These are phyloP conservation scores for Noctua janthe DNA, from an alignment of 2,888 invertebrate genomes.

Conservation along the genomic window DNA sequence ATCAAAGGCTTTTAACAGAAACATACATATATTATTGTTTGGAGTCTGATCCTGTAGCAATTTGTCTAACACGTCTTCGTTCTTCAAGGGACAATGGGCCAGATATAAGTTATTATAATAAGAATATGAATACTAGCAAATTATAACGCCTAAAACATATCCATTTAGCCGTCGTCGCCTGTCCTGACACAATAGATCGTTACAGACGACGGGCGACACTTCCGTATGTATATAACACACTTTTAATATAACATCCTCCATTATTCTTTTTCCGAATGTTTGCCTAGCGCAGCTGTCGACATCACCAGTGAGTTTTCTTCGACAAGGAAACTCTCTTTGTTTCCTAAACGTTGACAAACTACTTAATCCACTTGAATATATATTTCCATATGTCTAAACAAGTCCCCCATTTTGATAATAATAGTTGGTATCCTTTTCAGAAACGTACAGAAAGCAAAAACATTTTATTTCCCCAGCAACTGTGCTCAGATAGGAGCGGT, in stretches of 20 bases:
- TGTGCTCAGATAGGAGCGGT: slow-evolving; percentile 57
- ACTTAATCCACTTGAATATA: slow-evolving; percentile 47
- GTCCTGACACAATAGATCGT: slow-evolving; percentile 57
- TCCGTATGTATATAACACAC: slow-evolving; percentile 59
- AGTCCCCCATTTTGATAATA: slow-evolving; percentile 28
- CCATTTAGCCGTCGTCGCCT: slow-evolving; percentile 42
- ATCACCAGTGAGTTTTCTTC: slow-evolving; percentile 41
- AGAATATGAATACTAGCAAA: slow-evolving; percentile 24
- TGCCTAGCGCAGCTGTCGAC: slow-evolving; percentile 57
- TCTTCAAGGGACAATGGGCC: neutral
- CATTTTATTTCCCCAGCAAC: slow-evolving; percentile 55
- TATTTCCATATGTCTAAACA: slow-evolving; percentile 31
- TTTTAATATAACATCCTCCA: slow-evolving; percentile 55
- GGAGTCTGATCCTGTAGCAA: neutral
- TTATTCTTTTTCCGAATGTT: slow-evolving; percentile 57
- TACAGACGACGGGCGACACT: slow-evolving; percentile 38
- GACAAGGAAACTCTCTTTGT: slow-evolving; percentile 27
- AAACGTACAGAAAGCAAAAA: slow-evolving; percentile 49
- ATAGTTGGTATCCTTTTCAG: slow-evolving; percentile 26
- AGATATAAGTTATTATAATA: slow-evolving; percentile 26
- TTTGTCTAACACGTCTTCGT: neutral
- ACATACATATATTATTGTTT: neutral
- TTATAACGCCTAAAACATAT: slow-evolving; percentile 40
- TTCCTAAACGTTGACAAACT: slow-evolving; percentile 42
- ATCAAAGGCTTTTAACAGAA: neutral